Base-by-base conservation (phyloP, 2,888 invertebrate genomes). In the Palloptera scutellata region DNA sequence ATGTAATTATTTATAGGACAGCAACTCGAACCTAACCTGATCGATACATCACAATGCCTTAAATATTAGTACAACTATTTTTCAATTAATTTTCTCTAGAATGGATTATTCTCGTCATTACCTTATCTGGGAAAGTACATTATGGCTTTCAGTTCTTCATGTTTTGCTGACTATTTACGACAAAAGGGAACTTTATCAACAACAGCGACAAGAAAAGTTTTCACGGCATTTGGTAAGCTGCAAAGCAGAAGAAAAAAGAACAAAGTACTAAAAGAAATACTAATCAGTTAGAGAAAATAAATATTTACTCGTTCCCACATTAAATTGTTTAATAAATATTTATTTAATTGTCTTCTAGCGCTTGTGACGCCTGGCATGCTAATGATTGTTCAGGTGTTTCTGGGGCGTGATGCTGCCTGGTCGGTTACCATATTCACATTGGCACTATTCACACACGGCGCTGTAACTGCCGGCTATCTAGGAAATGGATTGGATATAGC, bases 401-500 rank as follows among this genome's bases (percentile, higher is more conserved):
- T 90, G 74, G 94, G 93, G 0, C 87, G 89, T 74, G 88, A 91
- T 82, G 88, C 90, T 15, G 82, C 87, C n/a, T 88, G 91, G 83
- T 92, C 94, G 1, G 91, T 95, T 48, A 86, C 89, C 0, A 91
- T 94, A 75, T 93, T 95, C 84, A 94, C 94, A 0, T 81, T 89
- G 51, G 92, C 94, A 0, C 85, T 95, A 30, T 94, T 94, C 73
- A 89, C 94, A 77, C 94, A 94, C 83, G 95, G 95, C 19, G 93
- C 91, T 0, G 93, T 94, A 15, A 93, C 94, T 0, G 93, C 92
- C 11, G 95, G 95, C 0, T 95, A 94, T 83, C 87, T 94, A 41
- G 92, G 94, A 71, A 95, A 95, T 79, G 94, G 93, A 12, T 86
- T 95, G 30, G 95, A 95, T 77, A 94, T 95, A 76, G 94, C 95